phyloP scores from a whole-genome alignment of 2,113 vertebrate species.

The Xenotilapia caudafasciata region DNA sequence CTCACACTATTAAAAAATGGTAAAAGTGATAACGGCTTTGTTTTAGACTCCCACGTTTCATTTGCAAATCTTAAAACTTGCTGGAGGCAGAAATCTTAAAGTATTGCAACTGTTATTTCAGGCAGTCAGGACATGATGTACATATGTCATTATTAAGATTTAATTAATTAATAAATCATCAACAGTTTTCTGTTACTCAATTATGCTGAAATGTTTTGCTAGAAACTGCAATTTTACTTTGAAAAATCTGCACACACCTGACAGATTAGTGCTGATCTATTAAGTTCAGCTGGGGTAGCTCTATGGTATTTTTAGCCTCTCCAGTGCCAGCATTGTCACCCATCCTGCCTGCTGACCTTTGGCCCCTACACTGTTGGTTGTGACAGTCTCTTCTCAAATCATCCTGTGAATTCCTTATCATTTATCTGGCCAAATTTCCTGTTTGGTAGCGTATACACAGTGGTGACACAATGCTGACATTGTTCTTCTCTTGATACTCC shows the following conservation, averaged over 20 bases:
- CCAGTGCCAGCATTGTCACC: neutral
- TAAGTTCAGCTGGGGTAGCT: neutral
- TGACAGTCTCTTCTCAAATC: constrained; percentile 14
- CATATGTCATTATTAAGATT: neutral
- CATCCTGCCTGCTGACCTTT: constrained; percentile 16
- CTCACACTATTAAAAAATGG: neutral
- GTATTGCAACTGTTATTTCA: neutral
- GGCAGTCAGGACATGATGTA: neutral
- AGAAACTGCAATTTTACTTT: neutral
- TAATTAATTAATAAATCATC: neutral
- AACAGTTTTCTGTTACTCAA: neutral
- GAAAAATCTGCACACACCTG: neutral
- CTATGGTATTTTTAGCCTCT: constrained; percentile 27
- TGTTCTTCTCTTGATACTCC: neutral
- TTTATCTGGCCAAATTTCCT: constrained; percentile 34
- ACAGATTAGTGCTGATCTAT: neutral
- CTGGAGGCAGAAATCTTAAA: neutral
- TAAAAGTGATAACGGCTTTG: neutral
- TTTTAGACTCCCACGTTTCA: neutral
- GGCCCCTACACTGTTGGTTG: neutral
- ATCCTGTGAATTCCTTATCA: constrained; percentile 38
- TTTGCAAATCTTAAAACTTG: neutral
- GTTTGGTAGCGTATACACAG: constrained; percentile 2
- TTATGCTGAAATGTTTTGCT: neutral
- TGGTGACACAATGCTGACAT: neutral